Percentiles rank a stretch among this genome's conserved stretches.
These are phyloP conservation scores for Dendroctonus ponderosae DNA, from an alignment of 1,140 invertebrate species.

Conservation along the genomic window DNA sequence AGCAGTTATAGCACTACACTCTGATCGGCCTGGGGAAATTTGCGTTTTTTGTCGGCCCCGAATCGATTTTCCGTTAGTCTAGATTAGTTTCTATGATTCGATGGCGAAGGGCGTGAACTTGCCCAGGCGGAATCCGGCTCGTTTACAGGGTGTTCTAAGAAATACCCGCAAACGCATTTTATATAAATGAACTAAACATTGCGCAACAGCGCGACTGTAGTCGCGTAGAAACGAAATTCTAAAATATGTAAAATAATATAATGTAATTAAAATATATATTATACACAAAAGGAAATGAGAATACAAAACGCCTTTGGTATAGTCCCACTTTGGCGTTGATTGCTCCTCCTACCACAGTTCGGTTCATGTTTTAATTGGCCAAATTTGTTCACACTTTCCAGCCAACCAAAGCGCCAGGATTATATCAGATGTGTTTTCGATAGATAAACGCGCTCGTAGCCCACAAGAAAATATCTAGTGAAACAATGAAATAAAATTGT, in stretches of 20 bases:
- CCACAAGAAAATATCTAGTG: conserved; percentile 25
- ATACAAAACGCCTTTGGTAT: conserved; percentile 30
- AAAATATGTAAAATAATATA: conserved; percentile 48
- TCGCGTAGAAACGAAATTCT: conserved; percentile 51
- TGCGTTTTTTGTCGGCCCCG: no score
- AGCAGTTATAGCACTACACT: conserved; percentile 37
- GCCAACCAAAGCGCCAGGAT: not conserved
- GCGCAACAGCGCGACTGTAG: conserved; percentile 19
- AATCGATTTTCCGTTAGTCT: no score
- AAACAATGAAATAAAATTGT: conserved; percentile 31
- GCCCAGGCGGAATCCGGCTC: conserved; percentile 12
- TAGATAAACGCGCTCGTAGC: conserved; percentile 36
- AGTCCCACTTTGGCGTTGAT: not conserved
- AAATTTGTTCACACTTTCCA: no score
- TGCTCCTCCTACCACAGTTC: no score
- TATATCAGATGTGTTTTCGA: conserved; percentile 13
- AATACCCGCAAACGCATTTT: conserved; percentile 18
- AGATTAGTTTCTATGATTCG: no score
- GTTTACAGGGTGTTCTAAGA: conserved; percentile 19
- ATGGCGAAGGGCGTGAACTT: not conserved
- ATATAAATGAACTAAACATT: conserved; percentile 17
- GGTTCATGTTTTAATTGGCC: no score
- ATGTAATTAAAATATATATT: conserved; percentile 39
- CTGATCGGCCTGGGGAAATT: conserved; percentile 4
- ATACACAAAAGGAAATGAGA: conserved; percentile 39